Evolutionary conservation across 2,113 vertebrate species (phyloP).

Genomic region (Sinocyclocheilus anshuiensis): DNA sequence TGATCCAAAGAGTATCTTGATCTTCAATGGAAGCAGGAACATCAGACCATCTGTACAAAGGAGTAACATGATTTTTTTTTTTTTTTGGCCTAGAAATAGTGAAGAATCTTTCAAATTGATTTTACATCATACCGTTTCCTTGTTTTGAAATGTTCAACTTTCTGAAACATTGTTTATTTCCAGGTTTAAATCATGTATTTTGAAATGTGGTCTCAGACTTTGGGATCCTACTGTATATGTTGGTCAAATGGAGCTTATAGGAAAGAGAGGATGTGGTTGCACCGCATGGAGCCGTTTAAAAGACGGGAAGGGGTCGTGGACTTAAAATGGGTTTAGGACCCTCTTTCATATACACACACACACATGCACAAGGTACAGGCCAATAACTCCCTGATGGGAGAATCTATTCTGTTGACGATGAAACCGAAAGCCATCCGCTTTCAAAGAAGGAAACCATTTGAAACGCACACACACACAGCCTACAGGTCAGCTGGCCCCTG

Average conservation of each 20-base stretch:
- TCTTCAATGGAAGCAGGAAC: neutral
- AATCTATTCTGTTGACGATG: constrained; percentile 44
- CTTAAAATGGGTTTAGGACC: constrained; percentile 10
- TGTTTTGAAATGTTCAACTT: neutral
- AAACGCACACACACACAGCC: constrained; percentile 44
- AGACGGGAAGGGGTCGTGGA: constrained; percentile 16
- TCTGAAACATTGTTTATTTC: neutral
- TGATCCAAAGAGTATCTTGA: neutral
- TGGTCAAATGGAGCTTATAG: neutral
- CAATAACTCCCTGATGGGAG: constrained; percentile 32
- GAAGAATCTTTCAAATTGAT: neutral
- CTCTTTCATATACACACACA: constrained; percentile 19
- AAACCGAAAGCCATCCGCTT: constrained; percentile 47
- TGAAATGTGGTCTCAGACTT: neutral
- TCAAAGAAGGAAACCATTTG: constrained; percentile 55
- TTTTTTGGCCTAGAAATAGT: neutral
- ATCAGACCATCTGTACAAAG: too few species aligned
- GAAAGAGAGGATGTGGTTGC: constrained; percentile 1
- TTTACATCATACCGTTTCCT: neutral
- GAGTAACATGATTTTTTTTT: too few species aligned
- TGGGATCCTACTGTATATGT: neutral
- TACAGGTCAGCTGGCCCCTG: constrained; percentile 64
- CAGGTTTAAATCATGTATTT: neutral
- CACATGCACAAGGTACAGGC: constrained; percentile 11
- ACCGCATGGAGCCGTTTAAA: constrained; percentile 20